These are phyloP conservation scores for Vollenhovia emeryi DNA, from an alignment of 1,140 invertebrate genomes.

Conservation along the genomic window DNA sequence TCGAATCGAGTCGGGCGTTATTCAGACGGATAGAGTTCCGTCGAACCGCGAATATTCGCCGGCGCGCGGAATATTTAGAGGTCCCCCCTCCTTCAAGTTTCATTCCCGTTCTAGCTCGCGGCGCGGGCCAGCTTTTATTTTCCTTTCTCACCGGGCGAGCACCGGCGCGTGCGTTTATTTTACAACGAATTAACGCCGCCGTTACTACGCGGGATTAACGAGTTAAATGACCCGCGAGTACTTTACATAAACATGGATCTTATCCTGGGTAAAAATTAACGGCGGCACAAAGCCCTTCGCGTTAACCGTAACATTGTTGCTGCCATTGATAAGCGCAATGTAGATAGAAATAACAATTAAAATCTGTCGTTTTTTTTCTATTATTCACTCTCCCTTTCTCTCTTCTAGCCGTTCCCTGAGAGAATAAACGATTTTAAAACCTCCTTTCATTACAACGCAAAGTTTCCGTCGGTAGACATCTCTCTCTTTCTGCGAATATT, in stretches of 20 bases:
- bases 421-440: not conserved
- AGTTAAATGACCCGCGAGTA: not conserved
- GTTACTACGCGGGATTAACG: slow-evolving; percentile 17
- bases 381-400: not conserved
- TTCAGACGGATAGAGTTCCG: slow-evolving; percentile 42
- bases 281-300: not conserved
- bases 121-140: slow-evolving; percentile 12
- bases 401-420: not conserved
- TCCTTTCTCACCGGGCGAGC: not conserved
- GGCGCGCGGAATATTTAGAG: slow-evolving; percentile 41
- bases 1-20: slow-evolving; percentile 56
- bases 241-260: not conserved
- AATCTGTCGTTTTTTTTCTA: not conserved
- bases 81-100: slow-evolving; percentile 17
- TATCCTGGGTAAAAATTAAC: not conserved
- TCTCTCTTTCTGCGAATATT: not conserved
- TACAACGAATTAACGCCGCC: slow-evolving; percentile 2
- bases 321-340: not conserved
- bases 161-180: slow-evolving; percentile 4
- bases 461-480: not conserved
- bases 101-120: slow-evolving; percentile 14
- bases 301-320: not conserved
- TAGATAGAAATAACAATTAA: not conserved
- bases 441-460: not conserved
- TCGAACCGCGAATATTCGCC: slow-evolving; percentile 43